A percentile compares a stretch with the other conserved stretches of the same genome.
phyloP scores from a whole-genome alignment of 2,113 vertebrate genomes.

The Anguilla rostrata region DNA sequence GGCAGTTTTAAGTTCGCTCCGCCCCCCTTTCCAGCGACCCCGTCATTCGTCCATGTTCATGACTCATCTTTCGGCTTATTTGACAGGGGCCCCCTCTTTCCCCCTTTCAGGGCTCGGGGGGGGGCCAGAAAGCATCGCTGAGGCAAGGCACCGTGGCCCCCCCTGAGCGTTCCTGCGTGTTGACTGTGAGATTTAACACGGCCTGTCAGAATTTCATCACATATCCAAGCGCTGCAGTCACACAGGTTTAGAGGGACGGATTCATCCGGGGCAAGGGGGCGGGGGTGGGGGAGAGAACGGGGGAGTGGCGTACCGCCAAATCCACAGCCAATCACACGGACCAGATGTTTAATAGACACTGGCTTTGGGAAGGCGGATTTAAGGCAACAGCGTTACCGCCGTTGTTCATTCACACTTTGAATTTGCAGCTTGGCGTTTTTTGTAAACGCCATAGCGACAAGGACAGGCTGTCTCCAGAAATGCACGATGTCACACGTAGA shows the following conservation, averaged over 20 bases:
- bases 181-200: constrained; percentile 15
- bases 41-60: not conserved
- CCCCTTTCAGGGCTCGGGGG: not conserved
- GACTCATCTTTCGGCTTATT: not conserved
- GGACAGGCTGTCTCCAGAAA: not conserved
- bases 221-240: not conserved
- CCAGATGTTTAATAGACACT: no score
- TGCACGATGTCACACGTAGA: not conserved
- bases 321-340: not conserved
- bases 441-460: not conserved
- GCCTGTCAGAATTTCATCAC: not conserved
- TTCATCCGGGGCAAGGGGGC: not conserved
- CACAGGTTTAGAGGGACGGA: not conserved
- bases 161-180: not conserved
- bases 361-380: no score
- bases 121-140: not conserved
- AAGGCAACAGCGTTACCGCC: not conserved
- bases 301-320: not conserved
- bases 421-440: not conserved
- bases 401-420: not conserved
- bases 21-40: no score
- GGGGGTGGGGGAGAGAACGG: no score
- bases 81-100: not conserved
- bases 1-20: no score
- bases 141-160: not conserved